Evolutionary conservation across 2,888 invertebrate species (phyloP).

Genomic region (Pyralis farinalis): DNA sequence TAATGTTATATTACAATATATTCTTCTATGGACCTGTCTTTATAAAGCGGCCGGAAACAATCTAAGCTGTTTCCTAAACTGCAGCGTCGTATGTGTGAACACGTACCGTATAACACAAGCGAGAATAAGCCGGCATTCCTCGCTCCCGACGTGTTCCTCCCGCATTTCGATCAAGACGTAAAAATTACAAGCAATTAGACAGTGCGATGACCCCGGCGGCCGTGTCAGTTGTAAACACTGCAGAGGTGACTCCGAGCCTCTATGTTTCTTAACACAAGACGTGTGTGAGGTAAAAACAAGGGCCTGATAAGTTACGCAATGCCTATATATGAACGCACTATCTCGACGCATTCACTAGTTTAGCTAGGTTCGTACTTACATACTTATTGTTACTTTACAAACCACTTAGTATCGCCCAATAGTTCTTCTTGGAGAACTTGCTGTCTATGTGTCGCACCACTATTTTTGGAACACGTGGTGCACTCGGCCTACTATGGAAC

Average conservation of each 20-base stretch:
- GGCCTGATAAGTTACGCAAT: neutral
- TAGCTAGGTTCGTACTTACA: neutral
- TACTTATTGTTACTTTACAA: too few relatives aligned
- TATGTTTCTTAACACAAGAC: neutral
- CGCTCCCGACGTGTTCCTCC: constrained; percentile 23
- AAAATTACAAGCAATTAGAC: constrained; percentile 65
- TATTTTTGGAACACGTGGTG: too few relatives aligned
- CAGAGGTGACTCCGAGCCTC: constrained; percentile 1
- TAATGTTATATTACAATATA: too few relatives aligned
- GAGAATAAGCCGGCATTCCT: constrained; percentile 34
- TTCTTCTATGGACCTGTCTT: too few relatives aligned
- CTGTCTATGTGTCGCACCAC: too few relatives aligned
- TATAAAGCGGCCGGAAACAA: too few relatives aligned
- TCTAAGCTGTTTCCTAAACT: neutral
- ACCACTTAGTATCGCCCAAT: too few relatives aligned
- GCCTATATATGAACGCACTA: neutral
- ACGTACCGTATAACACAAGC: neutral
- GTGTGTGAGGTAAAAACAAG: neutral
- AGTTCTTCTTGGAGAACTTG: too few relatives aligned
- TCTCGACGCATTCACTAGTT: neutral
- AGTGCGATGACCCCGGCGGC: constrained; percentile 36
- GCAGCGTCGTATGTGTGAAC: neutral
- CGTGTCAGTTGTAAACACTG: constrained; percentile 16
- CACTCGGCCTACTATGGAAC: too few relatives aligned
- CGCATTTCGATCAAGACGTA: constrained; percentile 52